These are phyloP conservation scores for Dasypolia templi DNA, from an alignment of 2,888 invertebrate genomes.

Conservation along the genomic window DNA sequence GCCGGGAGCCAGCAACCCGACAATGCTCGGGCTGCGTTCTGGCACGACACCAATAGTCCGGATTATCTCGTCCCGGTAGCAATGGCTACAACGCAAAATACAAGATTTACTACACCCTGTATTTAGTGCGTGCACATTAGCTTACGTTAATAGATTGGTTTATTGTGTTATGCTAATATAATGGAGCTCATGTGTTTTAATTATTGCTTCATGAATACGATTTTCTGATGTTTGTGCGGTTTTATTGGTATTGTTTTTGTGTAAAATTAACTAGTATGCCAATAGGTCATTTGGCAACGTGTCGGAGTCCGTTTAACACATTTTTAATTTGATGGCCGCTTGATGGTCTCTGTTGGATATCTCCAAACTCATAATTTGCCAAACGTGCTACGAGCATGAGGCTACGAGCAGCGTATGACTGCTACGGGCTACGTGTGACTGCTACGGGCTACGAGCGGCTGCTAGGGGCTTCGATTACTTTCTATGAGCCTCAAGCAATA, in stretches of 20 bases:
- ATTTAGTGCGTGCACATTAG: constrained; percentile 64
- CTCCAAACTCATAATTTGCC: constrained; percentile 11
- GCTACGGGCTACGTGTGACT: constrained; percentile 2
- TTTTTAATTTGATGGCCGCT: background rate
- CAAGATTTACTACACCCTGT: constrained; percentile 70
- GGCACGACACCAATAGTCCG: constrained; percentile 82
- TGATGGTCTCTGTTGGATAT: background rate
- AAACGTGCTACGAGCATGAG: constrained; percentile 9
- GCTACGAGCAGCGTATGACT: background rate
- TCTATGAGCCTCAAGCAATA: background rate
- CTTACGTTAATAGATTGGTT: constrained; percentile 58
- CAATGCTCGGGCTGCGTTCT: constrained; percentile 78
- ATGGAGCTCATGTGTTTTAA: constrained; percentile 27
- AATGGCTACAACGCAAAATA: constrained; percentile 71
- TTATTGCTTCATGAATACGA: constrained; percentile 19
- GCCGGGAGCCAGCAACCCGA: constrained; percentile 79
- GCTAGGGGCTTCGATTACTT: background rate
- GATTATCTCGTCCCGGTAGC: constrained; percentile 78
- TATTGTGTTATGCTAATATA: constrained; percentile 54
- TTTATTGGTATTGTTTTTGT: constrained; percentile 14
- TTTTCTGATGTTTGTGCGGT: constrained; percentile 6
- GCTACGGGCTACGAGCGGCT: background rate
- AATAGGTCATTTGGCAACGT: background rate
- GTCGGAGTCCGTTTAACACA: background rate
- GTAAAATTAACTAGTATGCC: constrained; percentile 10